Evolutionary conservation across 2,888 invertebrate genomes (phyloP), one percentile per base, ranked within the genome.

Genomic region (Nemoura dubitans): DNA sequence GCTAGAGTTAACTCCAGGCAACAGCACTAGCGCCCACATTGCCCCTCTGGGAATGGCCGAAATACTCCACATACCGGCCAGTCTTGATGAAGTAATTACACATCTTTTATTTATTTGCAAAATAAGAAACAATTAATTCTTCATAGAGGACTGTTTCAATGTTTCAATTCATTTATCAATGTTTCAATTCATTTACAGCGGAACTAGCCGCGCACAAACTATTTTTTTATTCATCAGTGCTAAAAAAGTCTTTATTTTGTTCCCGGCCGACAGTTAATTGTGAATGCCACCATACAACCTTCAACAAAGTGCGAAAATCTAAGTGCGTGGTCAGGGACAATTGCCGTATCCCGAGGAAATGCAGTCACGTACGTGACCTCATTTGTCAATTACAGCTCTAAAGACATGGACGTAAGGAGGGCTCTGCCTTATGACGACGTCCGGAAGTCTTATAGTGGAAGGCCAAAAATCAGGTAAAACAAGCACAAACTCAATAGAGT

Each of bases 261-360:
- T 26, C 78, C 78, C 43, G 21, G 14, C 14, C 10, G 6, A 21
- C 2, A 59, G 59, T 21, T 59, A 14, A 59, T 21, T 21, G 83
- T 88, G 16, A 94, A 94, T 89, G 91, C 92, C 87, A 90, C 92
- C 21, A 92, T 92, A 86, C 94, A 94, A 89, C 93, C 93, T 87
- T 92, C 92, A 90, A 92, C 59, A 21, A 7, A 1, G 14, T 59
- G 59, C 14, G 59, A 14, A 21, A 59, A 59, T 14, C 2, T 59
- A 3, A 10, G 6, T 14, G 21, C 59, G 5, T 81, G 81, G 81
- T 81, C 30, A 10, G 81, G 81, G 14, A 10, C 25, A 27, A n/a
- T 81, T 3, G 29, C 30, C n/a, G 5, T 81, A 6, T 6, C 81
- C 14, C 28, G 30, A n/a, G 29, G 29, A 0, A n/a, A 87, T 85